Evolutionary conservation across 2,797 vertebrate species (phyloP).

Genomic region (Synanceia verrucosa): DNA sequence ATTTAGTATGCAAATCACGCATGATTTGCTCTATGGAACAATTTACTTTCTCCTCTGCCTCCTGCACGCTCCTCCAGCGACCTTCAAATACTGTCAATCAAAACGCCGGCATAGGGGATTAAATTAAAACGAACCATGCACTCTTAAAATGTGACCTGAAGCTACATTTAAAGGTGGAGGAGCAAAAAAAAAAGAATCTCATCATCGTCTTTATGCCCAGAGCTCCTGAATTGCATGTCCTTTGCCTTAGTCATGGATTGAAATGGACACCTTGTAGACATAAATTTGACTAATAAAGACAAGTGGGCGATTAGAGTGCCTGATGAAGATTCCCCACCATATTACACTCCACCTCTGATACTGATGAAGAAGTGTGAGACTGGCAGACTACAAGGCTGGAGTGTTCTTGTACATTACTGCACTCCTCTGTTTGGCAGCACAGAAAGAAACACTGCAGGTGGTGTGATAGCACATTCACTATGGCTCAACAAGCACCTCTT

Average conservation of each 20-base stretch:
- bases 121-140: conserved; percentile 44
- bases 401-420: not conserved
- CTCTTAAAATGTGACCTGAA: conserved; percentile 50
- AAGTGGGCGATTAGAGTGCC: not conserved
- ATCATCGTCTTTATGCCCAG: conserved; percentile 42
- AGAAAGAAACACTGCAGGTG: conserved; percentile 21
- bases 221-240: conserved; percentile 37
- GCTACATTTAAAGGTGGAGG: conserved; percentile 42
- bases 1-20: conserved; percentile 30
- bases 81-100: conserved; percentile 61
- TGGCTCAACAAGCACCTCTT: conserved; percentile 26
- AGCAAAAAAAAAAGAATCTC: conserved; percentile 40
- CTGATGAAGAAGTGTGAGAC: not conserved
- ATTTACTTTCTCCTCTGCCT: conserved; percentile 13
- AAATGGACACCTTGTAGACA: conserved; percentile 15
- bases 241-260: conserved; percentile 11
- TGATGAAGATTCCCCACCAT: not conserved
- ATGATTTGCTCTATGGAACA: not conserved
- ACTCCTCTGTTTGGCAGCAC: not conserved
- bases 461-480: conserved; percentile 6
- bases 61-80: conserved; percentile 29
- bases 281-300: conserved; percentile 21
- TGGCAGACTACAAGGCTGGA: not conserved
- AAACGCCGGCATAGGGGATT: conserved; percentile 40
- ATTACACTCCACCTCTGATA: no score